Conservation (phyloP, 2,797 vertebrate species). For the Hirundo rustica region DNA sequence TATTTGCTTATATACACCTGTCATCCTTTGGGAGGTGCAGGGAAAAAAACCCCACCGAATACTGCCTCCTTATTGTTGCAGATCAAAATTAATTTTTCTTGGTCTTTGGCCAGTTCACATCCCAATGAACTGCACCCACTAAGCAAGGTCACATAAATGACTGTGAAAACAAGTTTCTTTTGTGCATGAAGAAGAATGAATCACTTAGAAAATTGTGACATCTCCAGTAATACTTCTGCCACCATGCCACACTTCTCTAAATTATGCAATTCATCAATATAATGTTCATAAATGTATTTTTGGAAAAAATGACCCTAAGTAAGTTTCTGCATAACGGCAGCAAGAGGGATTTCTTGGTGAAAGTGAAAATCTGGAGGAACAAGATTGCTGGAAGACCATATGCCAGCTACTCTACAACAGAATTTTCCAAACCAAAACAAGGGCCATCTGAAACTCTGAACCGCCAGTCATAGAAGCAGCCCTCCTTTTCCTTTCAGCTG, state of each 20-base stretch:
- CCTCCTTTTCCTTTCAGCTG: not conserved
- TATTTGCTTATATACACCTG: not conserved
- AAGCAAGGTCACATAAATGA: slow-evolving; percentile 5
- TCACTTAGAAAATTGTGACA: slow-evolving; percentile 10
- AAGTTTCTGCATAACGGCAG: not conserved
- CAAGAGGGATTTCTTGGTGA: not conserved
- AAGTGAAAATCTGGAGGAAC: not conserved
- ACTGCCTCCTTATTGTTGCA: not conserved
- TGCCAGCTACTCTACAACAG: not conserved
- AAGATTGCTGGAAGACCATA: not conserved
- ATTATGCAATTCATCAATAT: slow-evolving; percentile 29
- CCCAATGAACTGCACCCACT: not conserved
- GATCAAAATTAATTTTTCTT: not conserved
- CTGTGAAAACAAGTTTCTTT: not conserved
- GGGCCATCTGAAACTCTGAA: not conserved
- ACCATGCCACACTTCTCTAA: slow-evolving; percentile 1
- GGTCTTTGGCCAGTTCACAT: not conserved
- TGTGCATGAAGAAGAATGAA: not conserved
- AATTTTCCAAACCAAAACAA: not conserved
- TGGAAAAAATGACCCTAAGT: not conserved
- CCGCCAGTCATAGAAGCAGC: not conserved
- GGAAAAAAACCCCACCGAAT: not conserved
- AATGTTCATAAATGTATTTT: not conserved
- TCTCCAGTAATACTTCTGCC: not conserved
- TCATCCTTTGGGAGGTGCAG: not conserved